Percentiles rank a stretch among this genome's conserved stretches.
Conservation (phyloP, 2,888 invertebrate genomes). For the Lepidochitona cinerea region DNA sequence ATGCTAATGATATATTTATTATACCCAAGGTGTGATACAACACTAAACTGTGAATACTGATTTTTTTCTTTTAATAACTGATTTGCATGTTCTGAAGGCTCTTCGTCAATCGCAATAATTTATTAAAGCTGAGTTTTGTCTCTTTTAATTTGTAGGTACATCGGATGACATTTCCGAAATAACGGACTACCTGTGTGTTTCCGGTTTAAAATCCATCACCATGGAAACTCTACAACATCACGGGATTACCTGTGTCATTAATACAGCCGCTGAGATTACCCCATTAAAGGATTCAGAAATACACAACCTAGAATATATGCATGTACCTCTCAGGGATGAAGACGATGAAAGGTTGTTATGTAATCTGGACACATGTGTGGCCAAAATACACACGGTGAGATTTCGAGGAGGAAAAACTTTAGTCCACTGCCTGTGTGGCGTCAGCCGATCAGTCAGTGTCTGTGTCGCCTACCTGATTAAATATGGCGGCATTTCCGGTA, state of each 20-base stretch:
- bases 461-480: constrained; percentile 51
- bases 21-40: too few relatives aligned
- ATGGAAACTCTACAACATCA: constrained; percentile 27
- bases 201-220: constrained; percentile 42
- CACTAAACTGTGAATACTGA: too few relatives aligned
- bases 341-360: constrained; percentile 38
- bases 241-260: constrained; percentile 46
- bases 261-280: constrained; percentile 40
- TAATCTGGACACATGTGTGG: constrained; percentile 44
- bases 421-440: constrained; percentile 53
- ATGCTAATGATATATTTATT: too few relatives aligned
- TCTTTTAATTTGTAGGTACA: neutral
- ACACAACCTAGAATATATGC: neutral
- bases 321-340: constrained; percentile 42
- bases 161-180: constrained; percentile 29
- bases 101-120: too few relatives aligned
- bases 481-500: constrained; percentile 34
- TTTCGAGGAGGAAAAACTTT: constrained; percentile 36
- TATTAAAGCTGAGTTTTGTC: too few relatives aligned
- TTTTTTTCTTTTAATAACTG: too few relatives aligned
- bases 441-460: constrained; percentile 54
- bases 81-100: too few relatives aligned
- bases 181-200: constrained; percentile 39
- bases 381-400: constrained; percentile 35
- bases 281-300: neutral